Percentiles rank a stretch among this genome's conserved stretches.
Conservation (phyloP, 2,797 vertebrate genomes). For the Miichthys miiuy region DNA sequence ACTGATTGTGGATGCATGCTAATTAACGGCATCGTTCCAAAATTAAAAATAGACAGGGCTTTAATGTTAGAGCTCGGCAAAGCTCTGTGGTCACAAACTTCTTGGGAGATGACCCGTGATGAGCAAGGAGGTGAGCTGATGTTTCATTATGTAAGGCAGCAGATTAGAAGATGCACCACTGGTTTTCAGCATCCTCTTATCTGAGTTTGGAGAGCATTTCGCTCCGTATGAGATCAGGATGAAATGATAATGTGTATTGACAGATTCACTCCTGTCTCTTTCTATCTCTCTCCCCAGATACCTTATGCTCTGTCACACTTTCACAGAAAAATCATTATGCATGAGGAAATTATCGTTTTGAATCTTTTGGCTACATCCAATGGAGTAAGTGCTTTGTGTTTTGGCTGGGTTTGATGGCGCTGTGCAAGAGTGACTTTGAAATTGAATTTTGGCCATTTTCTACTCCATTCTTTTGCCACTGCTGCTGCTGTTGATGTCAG, state of each 20-base stretch:
- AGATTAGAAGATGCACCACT: constrained; percentile 55
- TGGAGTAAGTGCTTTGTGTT: constrained; percentile 35
- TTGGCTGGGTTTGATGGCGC: constrained; percentile 35
- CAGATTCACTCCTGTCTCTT: constrained; percentile 44
- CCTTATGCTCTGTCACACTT: constrained; percentile 57
- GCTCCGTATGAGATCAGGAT: constrained; percentile 55
- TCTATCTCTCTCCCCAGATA: constrained; percentile 28
- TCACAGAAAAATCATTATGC: constrained; percentile 58
- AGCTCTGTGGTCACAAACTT: constrained; percentile 50
- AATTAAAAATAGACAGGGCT: constrained; percentile 60
- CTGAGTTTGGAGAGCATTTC: constrained; percentile 33
- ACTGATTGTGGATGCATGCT: constrained; percentile 57
- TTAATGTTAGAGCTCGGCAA: constrained; percentile 48
- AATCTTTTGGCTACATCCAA: constrained; percentile 50
- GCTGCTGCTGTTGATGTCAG: constrained; percentile 29
- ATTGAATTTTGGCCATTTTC: constrained; percentile 46
- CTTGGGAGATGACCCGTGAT: constrained; percentile 62
- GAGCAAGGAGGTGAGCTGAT: constrained; percentile 55
- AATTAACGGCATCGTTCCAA: constrained; percentile 56
- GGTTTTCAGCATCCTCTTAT: constrained; percentile 33
- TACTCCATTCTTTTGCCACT: not conserved
- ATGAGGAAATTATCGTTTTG: constrained; percentile 47
- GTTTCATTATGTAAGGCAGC: constrained; percentile 57
- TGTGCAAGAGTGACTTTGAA: constrained; percentile 49
- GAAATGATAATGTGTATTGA: constrained; percentile 65